Evolutionary conservation across 2,888 invertebrate species (phyloP).

Genomic region (Bellardia pandia): DNA sequence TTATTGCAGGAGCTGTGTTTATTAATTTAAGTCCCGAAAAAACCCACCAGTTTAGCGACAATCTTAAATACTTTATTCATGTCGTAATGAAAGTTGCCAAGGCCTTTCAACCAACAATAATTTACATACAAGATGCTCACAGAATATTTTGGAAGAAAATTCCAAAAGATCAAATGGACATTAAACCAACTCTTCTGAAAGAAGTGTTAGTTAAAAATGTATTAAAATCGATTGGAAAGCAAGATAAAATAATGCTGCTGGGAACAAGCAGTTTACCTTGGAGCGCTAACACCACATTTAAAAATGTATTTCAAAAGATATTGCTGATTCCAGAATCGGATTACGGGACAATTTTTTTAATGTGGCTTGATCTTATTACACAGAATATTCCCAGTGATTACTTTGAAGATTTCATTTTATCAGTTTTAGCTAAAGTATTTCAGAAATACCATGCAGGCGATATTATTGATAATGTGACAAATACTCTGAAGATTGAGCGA

Average conservation of each 20-base stretch:
- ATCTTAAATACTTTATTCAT: constrained; percentile 87
- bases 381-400: constrained; percentile 75
- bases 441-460: constrained; percentile 81
- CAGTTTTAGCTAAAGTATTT: constrained; percentile 80
- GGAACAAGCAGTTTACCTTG: constrained; percentile 86
- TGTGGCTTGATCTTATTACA: constrained; percentile 80
- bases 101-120: constrained; percentile 87
- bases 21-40: constrained; percentile 88
- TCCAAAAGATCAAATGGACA: constrained; percentile 80
- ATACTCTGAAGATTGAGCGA: constrained; percentile 78
- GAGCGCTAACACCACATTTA: constrained; percentile 82
- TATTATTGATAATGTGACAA: constrained; percentile 80
- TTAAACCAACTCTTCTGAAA: constrained; percentile 85
- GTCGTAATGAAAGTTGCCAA: constrained; percentile 87
- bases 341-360: constrained; percentile 80
- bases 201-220: constrained; percentile 85
- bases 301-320: constrained; percentile 80
- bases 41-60: constrained; percentile 86
- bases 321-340: constrained; percentile 81
- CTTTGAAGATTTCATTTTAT: constrained; percentile 76
- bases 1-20: constrained; percentile 85
- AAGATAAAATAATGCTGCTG: constrained; percentile 85
- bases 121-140: constrained; percentile 86
- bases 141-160: constrained; percentile 85
- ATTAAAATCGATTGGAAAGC: constrained; percentile 85